A percentile compares a stretch with the other conserved stretches of the same genome.
phyloP scores from a whole-genome alignment of 2,888 invertebrate genomes.

The Diadegma fenestrale region DNA sequence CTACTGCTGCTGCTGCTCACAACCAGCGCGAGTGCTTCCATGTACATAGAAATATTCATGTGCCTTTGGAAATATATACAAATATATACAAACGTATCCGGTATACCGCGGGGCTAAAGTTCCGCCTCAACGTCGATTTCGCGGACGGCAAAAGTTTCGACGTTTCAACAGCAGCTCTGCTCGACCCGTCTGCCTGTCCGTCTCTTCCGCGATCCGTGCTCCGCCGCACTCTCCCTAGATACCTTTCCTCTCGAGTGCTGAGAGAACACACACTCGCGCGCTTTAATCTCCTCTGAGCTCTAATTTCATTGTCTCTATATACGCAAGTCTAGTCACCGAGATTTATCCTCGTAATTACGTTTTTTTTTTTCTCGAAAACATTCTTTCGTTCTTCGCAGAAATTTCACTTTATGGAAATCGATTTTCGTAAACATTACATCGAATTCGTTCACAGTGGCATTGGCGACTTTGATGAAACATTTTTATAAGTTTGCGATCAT shows the following conservation, averaged over 20 bases:
- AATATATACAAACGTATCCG: neutral
- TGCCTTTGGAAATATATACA: constrained; percentile 25
- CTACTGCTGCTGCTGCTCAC: constrained; percentile 34
- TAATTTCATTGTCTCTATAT: neutral
- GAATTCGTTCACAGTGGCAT: neutral
- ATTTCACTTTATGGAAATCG: constrained; percentile 22
- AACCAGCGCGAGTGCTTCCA: constrained; percentile 38
- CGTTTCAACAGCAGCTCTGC: constrained; percentile 73
- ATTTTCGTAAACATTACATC: constrained; percentile 3
- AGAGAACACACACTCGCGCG: constrained; percentile 44
- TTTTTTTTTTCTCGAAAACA: constrained; percentile 12
- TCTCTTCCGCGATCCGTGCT: neutral
- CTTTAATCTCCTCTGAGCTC: constrained; percentile 25
- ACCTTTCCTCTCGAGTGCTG: constrained; percentile 17
- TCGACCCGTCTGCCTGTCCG: constrained; percentile 8
- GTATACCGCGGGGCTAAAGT: constrained; percentile 37
- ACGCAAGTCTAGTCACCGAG: neutral
- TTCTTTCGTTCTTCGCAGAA: neutral
- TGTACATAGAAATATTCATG: constrained; percentile 32
- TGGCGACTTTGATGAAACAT: neutral
- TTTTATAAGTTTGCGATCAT: neutral
- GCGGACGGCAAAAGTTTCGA: constrained; percentile 80
- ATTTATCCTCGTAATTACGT: neutral
- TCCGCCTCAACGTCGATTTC: constrained; percentile 64
- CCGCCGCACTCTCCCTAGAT: neutral